A percentile compares a stretch with the other conserved stretches of the same genome.
phyloP scores from a whole-genome alignment of 2,888 invertebrate species.

The Mellilla xanthometata region DNA sequence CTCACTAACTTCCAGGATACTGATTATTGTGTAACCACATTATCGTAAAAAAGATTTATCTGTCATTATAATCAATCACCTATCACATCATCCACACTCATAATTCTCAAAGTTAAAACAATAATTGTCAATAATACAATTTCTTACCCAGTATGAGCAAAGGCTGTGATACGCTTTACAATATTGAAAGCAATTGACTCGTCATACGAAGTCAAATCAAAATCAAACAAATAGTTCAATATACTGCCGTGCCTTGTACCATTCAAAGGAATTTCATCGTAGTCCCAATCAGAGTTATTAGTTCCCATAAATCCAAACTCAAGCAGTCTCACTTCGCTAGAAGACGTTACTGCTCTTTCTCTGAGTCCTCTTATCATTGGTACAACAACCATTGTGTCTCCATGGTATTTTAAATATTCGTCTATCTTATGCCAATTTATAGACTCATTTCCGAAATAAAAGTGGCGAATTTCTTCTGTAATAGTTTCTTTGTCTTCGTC shows the following conservation, averaged over 20 bases:
- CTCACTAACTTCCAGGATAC: too few species aligned
- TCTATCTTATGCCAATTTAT: not conserved
- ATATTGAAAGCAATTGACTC: not conserved
- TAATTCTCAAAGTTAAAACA: too few species aligned
- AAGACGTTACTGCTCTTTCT: not conserved
- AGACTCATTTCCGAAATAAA: not conserved
- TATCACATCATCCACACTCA: too few species aligned
- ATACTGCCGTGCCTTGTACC: conserved; percentile 17
- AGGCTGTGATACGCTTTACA: not conserved
- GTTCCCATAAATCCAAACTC: conserved; percentile 1
- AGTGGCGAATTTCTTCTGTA: not conserved
- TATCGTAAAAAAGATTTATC: too few species aligned
- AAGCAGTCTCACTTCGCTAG: not conserved
- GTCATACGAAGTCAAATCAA: not conserved
- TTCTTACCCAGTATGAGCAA: conserved; percentile 3
- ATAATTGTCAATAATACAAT: too few species aligned
- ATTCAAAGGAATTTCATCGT: not conserved
- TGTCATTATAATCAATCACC: too few species aligned
- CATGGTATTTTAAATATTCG: not conserved
- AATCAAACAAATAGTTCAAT: conserved; percentile 11
- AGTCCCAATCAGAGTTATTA: conserved; percentile 2
- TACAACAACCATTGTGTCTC: not conserved
- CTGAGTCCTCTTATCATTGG: not conserved
- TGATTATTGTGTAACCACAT: too few species aligned
- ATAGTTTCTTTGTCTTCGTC: not conserved